Evolutionary conservation across 1,140 invertebrate species (phyloP).

Genomic region (Drosophila pandora): DNA sequence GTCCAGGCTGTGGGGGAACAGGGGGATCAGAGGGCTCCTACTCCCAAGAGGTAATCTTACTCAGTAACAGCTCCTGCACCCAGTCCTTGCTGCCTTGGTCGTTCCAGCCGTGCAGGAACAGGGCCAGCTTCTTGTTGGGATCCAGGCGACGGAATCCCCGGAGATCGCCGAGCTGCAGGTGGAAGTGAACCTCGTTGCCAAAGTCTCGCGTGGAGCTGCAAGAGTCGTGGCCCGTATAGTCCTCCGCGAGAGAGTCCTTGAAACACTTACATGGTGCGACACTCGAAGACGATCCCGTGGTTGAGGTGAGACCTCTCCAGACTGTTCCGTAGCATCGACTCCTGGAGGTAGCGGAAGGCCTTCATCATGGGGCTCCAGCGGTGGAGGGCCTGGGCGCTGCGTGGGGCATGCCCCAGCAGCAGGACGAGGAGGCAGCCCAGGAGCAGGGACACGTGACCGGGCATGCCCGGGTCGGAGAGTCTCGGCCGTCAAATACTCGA

Average conservation of each 20-base stretch:
- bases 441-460: constrained; percentile 32
- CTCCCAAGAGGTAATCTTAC: constrained; percentile 29
- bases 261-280: constrained; percentile 72
- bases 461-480: constrained; percentile 9
- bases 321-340: constrained; percentile 70
- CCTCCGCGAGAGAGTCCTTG: not conserved
- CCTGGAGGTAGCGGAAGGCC: constrained; percentile 69
- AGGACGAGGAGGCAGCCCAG: constrained; percentile 40
- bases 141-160: constrained; percentile 69
- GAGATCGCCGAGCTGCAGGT: constrained; percentile 70
- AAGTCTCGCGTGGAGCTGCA: constrained; percentile 57
- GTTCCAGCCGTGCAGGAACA: constrained; percentile 82
- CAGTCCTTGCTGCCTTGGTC: constrained; percentile 79
- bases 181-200: constrained; percentile 71
- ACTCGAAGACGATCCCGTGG: constrained; percentile 77
- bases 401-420: constrained; percentile 13
- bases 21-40: not conserved
- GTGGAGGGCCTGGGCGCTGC: constrained; percentile 26
- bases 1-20: constrained; percentile 65
- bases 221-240: not conserved
- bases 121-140: constrained; percentile 64
- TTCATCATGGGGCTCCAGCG: constrained; percentile 67
- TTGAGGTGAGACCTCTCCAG: constrained; percentile 74
- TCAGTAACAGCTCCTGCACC: constrained; percentile 71
- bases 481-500: not conserved